Conservation (phyloP, 1,140 invertebrate genomes). For the Brachionus rubens region DNA sequence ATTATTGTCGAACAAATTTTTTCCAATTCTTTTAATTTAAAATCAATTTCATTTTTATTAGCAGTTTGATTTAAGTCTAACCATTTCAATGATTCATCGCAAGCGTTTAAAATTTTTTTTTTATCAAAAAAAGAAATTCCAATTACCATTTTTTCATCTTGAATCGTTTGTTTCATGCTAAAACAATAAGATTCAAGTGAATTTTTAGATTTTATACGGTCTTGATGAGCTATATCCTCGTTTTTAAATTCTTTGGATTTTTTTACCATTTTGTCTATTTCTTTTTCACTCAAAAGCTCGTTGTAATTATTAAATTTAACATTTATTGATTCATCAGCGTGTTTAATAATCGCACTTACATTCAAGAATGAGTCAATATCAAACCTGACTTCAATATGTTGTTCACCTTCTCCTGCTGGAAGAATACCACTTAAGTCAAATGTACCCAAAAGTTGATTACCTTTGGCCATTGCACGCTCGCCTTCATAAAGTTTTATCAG, state of each 20-base stretch:
- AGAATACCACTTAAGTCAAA: slow-evolving; percentile 90
- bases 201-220: slow-evolving; percentile 78
- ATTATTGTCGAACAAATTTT: slow-evolving; percentile 61
- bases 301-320: slow-evolving; percentile 98
- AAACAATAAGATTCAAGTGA: slow-evolving; percentile 92
- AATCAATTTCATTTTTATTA: slow-evolving; percentile 59
- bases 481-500: slow-evolving; percentile 72
- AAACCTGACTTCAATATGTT: slow-evolving; percentile 71
- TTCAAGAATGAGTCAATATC: slow-evolving; percentile 66
- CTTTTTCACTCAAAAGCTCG: slow-evolving; percentile 85
- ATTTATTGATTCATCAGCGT: slow-evolving; percentile 91
- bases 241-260: slow-evolving; percentile 89
- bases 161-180: slow-evolving; percentile 82
- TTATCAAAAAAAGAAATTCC: slow-evolving; percentile 77
- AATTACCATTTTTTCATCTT: slow-evolving; percentile 68
- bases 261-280: slow-evolving; percentile 94
- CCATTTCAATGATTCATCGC: slow-evolving; percentile 89
- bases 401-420: slow-evolving; percentile 87
- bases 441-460: slow-evolving; percentile 80
- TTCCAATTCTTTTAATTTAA: slow-evolving; percentile 59
- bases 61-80: slow-evolving; percentile 82
- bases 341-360: slow-evolving; percentile 64
- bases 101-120: slow-evolving; percentile 80
- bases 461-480: slow-evolving; percentile 66
- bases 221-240: slow-evolving; percentile 82